A percentile compares a stretch with the other conserved stretches of the same genome.
Evolutionary conservation across 1,140 invertebrate genomes (phyloP).

Genomic region (Brachionus manjavacas): DNA sequence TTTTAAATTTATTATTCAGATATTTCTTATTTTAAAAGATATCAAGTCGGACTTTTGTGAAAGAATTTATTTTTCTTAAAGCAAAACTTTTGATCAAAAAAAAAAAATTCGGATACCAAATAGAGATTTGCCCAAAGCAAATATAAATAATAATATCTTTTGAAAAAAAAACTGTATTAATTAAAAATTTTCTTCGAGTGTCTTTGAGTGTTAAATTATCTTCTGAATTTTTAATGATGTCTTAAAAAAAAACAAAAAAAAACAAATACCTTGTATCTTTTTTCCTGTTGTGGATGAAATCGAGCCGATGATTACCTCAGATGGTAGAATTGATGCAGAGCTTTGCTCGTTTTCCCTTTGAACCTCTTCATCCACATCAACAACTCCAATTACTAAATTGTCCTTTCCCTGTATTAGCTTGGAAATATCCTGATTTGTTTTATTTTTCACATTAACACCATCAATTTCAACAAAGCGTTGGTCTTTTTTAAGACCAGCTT

Average conservation of each 20-base stretch:
- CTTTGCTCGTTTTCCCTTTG: neutral
- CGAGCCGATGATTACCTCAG: neutral
- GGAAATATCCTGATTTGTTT: conserved; percentile 1
- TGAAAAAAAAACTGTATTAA: no score
- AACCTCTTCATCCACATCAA: neutral
- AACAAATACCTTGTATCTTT: neutral
- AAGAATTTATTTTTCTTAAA: no score
- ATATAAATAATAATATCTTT: no score
- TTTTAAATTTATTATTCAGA: no score
- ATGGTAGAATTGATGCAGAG: neutral
- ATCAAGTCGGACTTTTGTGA: no score
- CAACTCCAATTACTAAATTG: neutral
- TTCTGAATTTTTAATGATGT: neutral
- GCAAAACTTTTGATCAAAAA: no score
- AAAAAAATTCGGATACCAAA: no score
- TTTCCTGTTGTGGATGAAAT: neutral
- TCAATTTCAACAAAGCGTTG: conserved; percentile 5
- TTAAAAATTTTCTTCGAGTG: no score
- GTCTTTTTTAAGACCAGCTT: conserved; percentile 3
- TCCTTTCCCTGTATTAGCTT: neutral
- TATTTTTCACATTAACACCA: neutral
- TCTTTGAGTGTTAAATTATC: neutral
- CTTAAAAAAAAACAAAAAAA: neutral
- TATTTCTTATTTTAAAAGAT: no score
- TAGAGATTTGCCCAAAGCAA: no score